Evolutionary conservation across 2,797 vertebrate genomes (phyloP).

Genomic region (Sebastes steindachneri): DNA sequence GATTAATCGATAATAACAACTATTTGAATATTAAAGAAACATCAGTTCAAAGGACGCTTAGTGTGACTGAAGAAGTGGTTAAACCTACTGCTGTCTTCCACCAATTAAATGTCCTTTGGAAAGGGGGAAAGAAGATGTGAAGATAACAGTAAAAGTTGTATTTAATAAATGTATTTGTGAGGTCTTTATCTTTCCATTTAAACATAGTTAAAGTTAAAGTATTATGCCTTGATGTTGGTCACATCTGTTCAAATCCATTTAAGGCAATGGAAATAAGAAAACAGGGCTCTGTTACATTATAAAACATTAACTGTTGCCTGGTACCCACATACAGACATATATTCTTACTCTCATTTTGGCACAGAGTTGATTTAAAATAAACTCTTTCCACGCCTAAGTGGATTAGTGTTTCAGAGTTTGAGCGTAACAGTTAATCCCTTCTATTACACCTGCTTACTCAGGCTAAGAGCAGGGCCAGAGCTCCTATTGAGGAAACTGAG

Average conservation of each 20-base stretch:
- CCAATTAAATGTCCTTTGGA: no score
- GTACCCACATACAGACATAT: neutral
- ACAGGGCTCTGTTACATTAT: neutral
- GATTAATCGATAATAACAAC: no score
- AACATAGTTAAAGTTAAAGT: neutral
- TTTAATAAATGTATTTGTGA: neutral
- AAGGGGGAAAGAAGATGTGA: no score
- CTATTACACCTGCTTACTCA: slow-evolving; percentile 33
- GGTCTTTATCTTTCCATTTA: neutral
- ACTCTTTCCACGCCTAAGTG: slow-evolving; percentile 52
- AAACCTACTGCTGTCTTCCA: no score
- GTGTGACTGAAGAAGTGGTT: no score
- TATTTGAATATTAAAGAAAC: no score
- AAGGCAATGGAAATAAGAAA: neutral
- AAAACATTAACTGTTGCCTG: neutral
- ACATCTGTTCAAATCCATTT: neutral
- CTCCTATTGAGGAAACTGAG: neutral
- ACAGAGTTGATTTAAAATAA: slow-evolving; percentile 57
- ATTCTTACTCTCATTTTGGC: neutral
- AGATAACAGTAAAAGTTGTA: no score
- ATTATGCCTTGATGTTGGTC: neutral
- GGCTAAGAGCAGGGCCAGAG: neutral
- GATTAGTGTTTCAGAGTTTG: slow-evolving; percentile 66
- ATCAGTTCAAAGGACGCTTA: neutral
- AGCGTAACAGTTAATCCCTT: slow-evolving; percentile 51